Percentiles rank a stretch among this genome's conserved stretches.
phyloP scores from a whole-genome alignment of 2,888 invertebrate genomes.

The Idaea biselata region DNA sequence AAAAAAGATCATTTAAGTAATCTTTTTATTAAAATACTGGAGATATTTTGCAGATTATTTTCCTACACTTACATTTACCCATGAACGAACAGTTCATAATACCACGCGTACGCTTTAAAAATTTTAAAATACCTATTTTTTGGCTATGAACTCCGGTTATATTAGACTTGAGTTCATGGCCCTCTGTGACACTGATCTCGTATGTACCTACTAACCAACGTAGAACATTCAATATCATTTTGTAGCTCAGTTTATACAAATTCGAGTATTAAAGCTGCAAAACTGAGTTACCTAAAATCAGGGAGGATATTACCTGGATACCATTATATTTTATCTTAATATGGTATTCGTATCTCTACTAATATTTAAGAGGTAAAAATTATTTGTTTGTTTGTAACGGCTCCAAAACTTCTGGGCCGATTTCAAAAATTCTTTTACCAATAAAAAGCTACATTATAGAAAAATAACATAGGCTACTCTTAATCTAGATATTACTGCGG shows the following conservation, averaged over 20 bases:
- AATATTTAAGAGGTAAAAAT: too few relatives aligned
- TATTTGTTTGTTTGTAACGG: too few relatives aligned
- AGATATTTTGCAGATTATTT: not conserved
- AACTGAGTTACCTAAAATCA: not conserved
- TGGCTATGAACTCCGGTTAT: slow-evolving; percentile 58
- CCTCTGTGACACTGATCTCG: slow-evolving; percentile 47
- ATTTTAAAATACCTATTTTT: not conserved
- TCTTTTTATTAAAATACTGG: too few relatives aligned
- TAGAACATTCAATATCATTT: not conserved
- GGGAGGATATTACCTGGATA: not conserved
- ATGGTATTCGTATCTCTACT: too few relatives aligned
- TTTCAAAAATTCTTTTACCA: too few relatives aligned
- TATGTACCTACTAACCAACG: slow-evolving; percentile 19
- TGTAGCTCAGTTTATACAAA: not conserved
- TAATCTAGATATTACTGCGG: too few relatives aligned
- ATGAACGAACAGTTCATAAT: not conserved
- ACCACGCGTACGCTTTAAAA: not conserved
- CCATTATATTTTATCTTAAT: not conserved
- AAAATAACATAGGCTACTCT: too few relatives aligned
- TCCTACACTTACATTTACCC: not conserved
- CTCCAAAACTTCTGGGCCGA: too few relatives aligned
- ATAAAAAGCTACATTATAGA: too few relatives aligned
- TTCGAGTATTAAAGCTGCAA: not conserved
- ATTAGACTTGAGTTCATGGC: slow-evolving; percentile 72
- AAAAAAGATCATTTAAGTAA: not conserved